These are phyloP conservation scores for Crocuta crocuta DNA, from an alignment of 2,113 vertebrate genomes.

Conservation along the genomic window DNA sequence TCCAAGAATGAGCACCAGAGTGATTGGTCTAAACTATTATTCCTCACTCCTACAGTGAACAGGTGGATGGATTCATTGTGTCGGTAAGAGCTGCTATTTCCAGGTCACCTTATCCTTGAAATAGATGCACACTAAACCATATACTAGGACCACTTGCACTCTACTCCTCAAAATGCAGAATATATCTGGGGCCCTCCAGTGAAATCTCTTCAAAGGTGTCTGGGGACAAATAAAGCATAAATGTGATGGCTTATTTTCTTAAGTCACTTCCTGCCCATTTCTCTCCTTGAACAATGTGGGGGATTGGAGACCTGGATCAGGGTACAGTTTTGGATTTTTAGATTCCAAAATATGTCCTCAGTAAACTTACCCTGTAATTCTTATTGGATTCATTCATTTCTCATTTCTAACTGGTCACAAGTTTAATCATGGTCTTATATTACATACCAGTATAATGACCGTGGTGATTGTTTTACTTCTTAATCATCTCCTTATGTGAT, in stretches of 20 bases:
- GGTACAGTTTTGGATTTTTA: neutral
- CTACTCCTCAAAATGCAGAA: neutral
- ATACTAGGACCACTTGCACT: neutral
- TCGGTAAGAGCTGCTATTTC: neutral
- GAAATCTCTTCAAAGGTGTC: neutral
- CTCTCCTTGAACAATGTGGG: neutral
- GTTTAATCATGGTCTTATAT: neutral
- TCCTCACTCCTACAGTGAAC: neutral
- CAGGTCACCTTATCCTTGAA: neutral
- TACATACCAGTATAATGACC: neutral
- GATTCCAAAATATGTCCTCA: neutral
- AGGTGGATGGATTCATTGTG: neutral
- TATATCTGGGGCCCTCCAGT: neutral
- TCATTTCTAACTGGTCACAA: constrained; percentile 4
- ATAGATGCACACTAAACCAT: neutral
- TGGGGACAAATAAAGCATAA: neutral
- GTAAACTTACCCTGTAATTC: neutral
- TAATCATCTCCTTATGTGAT: neutral
- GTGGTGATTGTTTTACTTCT: neutral
- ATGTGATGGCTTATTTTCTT: neutral
- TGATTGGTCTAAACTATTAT: neutral
- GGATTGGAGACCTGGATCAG: neutral
- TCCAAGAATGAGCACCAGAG: neutral
- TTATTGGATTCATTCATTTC: neutral
- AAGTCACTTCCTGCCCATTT: neutral